Conservation (phyloP, 2,797 vertebrate species). For the Acestrorhynchus altus region DNA sequence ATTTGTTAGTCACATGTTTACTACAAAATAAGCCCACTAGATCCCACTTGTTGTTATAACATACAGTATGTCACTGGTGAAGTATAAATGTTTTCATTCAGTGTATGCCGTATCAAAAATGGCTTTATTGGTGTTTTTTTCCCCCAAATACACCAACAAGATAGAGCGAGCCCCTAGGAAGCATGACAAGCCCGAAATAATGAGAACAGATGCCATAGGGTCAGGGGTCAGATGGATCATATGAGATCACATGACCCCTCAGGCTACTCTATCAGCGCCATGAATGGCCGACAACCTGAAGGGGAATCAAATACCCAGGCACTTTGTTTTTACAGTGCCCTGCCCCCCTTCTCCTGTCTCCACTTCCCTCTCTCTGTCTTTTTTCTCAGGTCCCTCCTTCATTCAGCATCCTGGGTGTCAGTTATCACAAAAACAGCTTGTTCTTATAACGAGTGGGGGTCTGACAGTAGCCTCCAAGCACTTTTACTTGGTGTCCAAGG, state of each 20-base stretch:
- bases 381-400: constrained; percentile 26
- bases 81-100: neutral
- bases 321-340: constrained; percentile 65
- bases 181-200: constrained; percentile 83
- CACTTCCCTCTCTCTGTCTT: constrained; percentile 46
- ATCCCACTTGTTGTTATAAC: neutral
- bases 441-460: constrained; percentile 83
- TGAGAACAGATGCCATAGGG: constrained; percentile 85
- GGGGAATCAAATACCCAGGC: constrained; percentile 56
- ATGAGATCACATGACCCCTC: constrained; percentile 78
- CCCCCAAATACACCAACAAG: constrained; percentile 51
- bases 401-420: constrained; percentile 74
- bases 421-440: constrained; percentile 85
- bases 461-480: constrained; percentile 72
- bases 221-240: constrained; percentile 77
- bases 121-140: constrained; percentile 50
- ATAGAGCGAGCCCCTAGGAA: constrained; percentile 59
- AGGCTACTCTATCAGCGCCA: constrained; percentile 65
- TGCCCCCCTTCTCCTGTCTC: constrained; percentile 50
- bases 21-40: neutral
- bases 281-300: constrained; percentile 63
- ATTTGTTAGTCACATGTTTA: neutral
- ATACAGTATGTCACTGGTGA: neutral
- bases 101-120: neutral
- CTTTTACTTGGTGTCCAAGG: constrained; percentile 78